These are phyloP conservation scores for Enteromius paludinosus DNA, from an alignment of 2,797 vertebrate genomes.

Conservation along the genomic window DNA sequence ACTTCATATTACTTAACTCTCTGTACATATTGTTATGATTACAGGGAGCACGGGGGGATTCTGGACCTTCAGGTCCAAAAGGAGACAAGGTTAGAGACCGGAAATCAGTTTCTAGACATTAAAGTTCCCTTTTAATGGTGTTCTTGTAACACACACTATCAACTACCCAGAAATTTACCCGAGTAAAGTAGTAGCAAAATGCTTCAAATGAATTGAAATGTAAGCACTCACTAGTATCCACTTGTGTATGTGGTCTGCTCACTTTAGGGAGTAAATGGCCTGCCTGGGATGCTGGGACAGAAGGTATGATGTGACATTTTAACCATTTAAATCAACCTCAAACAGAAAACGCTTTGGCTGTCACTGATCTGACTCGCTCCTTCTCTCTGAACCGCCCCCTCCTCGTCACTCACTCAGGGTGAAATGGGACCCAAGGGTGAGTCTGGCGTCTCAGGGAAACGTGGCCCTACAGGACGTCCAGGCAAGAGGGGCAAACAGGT, in stretches of 20 bases:
- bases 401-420: conserved; percentile 38
- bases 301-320: conserved; percentile 46
- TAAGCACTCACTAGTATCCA: not conserved
- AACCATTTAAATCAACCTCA: not conserved
- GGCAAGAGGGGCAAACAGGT: conserved; percentile 60
- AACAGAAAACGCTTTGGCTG: not conserved
- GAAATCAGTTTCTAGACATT: not conserved
- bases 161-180: not conserved
- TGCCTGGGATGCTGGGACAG: conserved; percentile 52
- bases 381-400: not conserved
- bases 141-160: not conserved
- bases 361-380: not conserved
- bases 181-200: not conserved
- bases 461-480: conserved; percentile 53
- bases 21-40: conserved; percentile 3
- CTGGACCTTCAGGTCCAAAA: conserved; percentile 50
- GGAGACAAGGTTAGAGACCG: conserved; percentile 52
- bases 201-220: not conserved
- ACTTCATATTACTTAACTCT: not conserved
- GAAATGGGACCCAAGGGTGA: conserved; percentile 57
- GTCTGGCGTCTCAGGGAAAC: conserved; percentile 43
- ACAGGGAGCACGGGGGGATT: conserved; percentile 52
- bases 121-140: not conserved
- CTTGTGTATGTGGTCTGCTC: not conserved
- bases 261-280: conserved; percentile 54